A percentile compares a stretch with the other conserved stretches of the same genome.
These are phyloP conservation scores for Otus scops DNA, from an alignment of 2,797 vertebrate species.

Conservation along the genomic window DNA sequence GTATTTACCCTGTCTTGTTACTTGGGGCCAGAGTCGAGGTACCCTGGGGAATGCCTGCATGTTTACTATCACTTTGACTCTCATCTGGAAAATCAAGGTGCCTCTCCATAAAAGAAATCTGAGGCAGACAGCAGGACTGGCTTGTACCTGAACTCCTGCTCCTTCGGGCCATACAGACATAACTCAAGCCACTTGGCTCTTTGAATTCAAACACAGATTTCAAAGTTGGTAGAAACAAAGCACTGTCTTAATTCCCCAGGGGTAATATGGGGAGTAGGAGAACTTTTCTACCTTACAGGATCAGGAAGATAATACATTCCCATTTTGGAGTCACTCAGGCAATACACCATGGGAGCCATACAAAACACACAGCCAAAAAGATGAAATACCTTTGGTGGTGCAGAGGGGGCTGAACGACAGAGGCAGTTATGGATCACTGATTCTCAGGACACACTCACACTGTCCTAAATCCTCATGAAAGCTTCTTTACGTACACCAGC, in stretches of 20 bases:
- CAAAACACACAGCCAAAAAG: not conserved
- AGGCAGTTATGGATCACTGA: not conserved
- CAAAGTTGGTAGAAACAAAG: not conserved
- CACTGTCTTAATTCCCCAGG: not conserved
- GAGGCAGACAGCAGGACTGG: not conserved
- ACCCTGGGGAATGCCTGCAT: not conserved
- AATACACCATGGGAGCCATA: not conserved
- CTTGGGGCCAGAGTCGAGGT: not conserved
- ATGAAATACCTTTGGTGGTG: not conserved
- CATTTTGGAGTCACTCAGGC: not conserved
- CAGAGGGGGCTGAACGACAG: not conserved
- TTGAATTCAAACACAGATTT: slow-evolving; percentile 11
- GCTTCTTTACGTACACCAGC: not conserved
- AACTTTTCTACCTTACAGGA: not conserved
- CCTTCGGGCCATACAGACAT: not conserved
- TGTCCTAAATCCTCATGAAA: not conserved
- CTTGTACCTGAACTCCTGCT: not conserved
- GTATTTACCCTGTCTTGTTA: not conserved
- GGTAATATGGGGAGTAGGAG: not conserved
- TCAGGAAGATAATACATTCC: not conserved
- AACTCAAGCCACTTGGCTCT: not conserved
- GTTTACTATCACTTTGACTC: not conserved
- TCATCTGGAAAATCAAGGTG: not conserved
- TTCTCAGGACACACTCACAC: not conserved
- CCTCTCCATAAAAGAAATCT: not conserved